A percentile compares a stretch with the other conserved stretches of the same genome.
These are phyloP conservation scores for Monodelphis domestica DNA, from an alignment of 2,797 vertebrate genomes.

Conservation along the genomic window DNA sequence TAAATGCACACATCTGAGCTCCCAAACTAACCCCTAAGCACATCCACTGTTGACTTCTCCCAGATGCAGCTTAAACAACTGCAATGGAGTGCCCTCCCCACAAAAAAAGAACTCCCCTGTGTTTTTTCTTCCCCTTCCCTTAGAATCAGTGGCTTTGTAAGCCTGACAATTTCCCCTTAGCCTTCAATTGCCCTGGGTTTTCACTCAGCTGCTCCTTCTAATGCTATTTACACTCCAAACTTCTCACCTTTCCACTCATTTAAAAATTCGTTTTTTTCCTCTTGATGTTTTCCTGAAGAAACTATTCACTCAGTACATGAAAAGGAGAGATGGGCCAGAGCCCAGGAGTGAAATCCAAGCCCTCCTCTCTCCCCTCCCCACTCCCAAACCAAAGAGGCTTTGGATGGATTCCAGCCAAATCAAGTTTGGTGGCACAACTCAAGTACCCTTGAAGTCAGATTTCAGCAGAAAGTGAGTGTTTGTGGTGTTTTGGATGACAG, in stretches of 20 bases:
- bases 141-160: neutral
- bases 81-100: neutral
- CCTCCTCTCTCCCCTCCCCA: neutral
- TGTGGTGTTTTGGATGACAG: neutral
- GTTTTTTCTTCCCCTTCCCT: neutral
- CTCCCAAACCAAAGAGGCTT: conserved; percentile 22
- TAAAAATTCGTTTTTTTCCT: neutral
- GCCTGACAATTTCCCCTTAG: neutral
- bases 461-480: neutral
- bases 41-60: neutral
- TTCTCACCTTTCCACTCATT: neutral
- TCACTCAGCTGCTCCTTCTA: neutral
- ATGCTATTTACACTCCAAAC: neutral
- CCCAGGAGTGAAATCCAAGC: conserved; percentile 18
- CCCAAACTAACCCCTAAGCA: neutral
- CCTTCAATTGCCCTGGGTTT: neutral
- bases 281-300: conserved; percentile 23
- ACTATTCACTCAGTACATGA: conserved; percentile 22
- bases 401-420: conserved; percentile 47
- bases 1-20: neutral
- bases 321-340: conserved; percentile 27
- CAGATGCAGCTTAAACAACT: rapidly evolving
- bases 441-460: conserved; percentile 37
- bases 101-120: neutral
- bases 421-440: conserved; percentile 12